These are phyloP conservation scores for Galbula dea DNA, from an alignment of 2,113 vertebrate species.

Conservation along the genomic window DNA sequence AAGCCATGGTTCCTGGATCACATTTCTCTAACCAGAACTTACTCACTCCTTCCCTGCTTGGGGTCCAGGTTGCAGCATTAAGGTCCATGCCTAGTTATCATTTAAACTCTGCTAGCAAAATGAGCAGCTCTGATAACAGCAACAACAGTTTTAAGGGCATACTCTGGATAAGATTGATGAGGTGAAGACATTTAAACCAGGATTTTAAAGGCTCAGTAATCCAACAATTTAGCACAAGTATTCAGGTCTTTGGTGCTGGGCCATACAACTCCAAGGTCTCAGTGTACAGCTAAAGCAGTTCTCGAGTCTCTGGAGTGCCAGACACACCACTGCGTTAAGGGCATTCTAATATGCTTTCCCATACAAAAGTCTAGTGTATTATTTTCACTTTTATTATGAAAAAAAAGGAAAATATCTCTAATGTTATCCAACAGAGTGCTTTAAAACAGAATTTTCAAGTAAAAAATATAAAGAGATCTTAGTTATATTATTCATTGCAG, in stretches of 20 bases:
- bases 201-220: background rate
- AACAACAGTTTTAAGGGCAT: background rate
- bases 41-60: background rate
- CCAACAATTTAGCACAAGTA: slow-evolving; percentile 16
- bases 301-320: background rate
- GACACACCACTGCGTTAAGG: background rate
- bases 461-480: background rate
- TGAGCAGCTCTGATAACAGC: background rate
- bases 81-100: accelerated
- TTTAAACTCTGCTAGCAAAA: background rate
- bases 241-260: background rate
- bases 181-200: background rate
- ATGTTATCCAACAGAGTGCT: slow-evolving; percentile 9
- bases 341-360: background rate
- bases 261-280: background rate
- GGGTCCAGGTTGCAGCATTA: background rate
- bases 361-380: background rate
- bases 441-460: slow-evolving; percentile 45
- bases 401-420: slow-evolving; percentile 9
- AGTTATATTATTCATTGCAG: slow-evolving; percentile 61
- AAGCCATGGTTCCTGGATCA: background rate
- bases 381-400: slow-evolving; percentile 24
- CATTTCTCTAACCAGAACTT: background rate
- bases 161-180: background rate
- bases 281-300: background rate